These are phyloP conservation scores for Goniozus legneri DNA, from an alignment of 1,140 invertebrate species.

Conservation along the genomic window DNA sequence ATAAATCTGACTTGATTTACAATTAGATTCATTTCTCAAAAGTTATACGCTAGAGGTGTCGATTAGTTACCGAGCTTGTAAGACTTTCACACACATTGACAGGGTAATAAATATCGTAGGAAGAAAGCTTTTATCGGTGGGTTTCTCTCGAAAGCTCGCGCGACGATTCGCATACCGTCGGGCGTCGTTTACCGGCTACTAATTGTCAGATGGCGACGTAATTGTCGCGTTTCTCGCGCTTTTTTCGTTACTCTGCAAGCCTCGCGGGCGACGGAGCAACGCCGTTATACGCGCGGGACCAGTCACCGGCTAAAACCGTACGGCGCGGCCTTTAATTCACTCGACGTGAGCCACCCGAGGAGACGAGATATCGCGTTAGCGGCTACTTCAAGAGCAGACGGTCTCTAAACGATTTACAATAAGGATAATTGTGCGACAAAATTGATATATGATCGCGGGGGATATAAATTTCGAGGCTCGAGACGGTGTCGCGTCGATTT, in stretches of 20 bases:
- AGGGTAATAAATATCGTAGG: constrained; percentile 36
- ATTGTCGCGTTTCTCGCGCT: constrained; percentile 40
- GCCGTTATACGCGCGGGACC: not conserved
- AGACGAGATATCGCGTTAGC: no score
- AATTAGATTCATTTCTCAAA: no score
- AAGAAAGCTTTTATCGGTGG: constrained; percentile 36
- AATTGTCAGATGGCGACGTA: constrained; percentile 49
- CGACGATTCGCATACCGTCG: constrained; percentile 14
- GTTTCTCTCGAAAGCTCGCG: no score
- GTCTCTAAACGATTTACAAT: no score
- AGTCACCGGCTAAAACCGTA: constrained; percentile 36
- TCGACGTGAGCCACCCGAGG: constrained; percentile 14
- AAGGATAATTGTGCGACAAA: no score
- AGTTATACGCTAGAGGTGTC: no score
- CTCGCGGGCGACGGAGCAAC: not conserved
- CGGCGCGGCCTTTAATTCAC: constrained; percentile 31
- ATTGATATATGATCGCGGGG: no score
- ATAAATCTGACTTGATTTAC: no score
- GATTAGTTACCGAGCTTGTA: no score
- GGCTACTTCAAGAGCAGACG: no score
- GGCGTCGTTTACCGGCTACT: constrained; percentile 42
- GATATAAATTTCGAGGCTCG: no score
- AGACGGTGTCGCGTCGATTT: no score
- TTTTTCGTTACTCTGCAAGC: constrained; percentile 20
- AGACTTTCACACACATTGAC: not conserved